phyloP scores from a whole-genome alignment of 2,113 vertebrate genomes.

The Poeciliopsis prolifica region DNA sequence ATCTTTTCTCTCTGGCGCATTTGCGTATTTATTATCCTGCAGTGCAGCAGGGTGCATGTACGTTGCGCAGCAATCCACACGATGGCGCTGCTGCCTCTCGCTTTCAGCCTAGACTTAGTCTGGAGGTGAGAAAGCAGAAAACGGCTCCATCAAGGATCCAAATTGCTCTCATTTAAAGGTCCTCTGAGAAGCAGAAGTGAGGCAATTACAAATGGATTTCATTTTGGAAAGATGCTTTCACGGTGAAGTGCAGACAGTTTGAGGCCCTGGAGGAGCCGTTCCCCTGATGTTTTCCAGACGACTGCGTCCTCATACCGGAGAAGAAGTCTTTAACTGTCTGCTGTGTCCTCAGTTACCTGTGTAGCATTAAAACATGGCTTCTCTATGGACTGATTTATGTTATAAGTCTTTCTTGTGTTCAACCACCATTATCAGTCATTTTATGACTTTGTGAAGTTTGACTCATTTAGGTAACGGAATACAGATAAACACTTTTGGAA shows the following conservation, averaged over 20 bases:
- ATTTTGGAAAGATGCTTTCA: conserved; percentile 46
- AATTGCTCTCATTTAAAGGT: conserved; percentile 56
- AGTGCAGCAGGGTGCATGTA: conserved; percentile 36
- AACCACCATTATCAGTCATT: background rate
- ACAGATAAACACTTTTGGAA: background rate
- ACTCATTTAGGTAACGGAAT: background rate
- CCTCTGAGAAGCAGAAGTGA: conserved; percentile 40
- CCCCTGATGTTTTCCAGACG: conserved; percentile 51
- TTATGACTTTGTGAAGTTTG: background rate
- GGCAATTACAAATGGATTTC: conserved; percentile 56
- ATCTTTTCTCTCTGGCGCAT: background rate
- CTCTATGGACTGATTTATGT: background rate
- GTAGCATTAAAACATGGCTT: conserved; percentile 4
- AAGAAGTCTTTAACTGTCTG: conserved; percentile 1
- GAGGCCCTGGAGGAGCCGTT: conserved; percentile 50
- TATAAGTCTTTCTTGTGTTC: background rate
- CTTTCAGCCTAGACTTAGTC: background rate
- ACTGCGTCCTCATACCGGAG: conserved; percentile 38
- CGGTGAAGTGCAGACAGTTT: conserved; percentile 45
- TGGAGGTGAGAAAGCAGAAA: conserved; percentile 13
- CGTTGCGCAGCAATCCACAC: conserved; percentile 52
- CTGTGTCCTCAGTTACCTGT: conserved; percentile 6
- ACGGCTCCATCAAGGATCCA: conserved; percentile 34
- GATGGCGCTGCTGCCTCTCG: conserved; percentile 58
- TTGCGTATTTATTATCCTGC: conserved; percentile 30